Evolutionary conservation across 2,888 invertebrate genomes (phyloP), one percentile per base, ranked within the genome.

Genomic region (Hetaerina titia): DNA sequence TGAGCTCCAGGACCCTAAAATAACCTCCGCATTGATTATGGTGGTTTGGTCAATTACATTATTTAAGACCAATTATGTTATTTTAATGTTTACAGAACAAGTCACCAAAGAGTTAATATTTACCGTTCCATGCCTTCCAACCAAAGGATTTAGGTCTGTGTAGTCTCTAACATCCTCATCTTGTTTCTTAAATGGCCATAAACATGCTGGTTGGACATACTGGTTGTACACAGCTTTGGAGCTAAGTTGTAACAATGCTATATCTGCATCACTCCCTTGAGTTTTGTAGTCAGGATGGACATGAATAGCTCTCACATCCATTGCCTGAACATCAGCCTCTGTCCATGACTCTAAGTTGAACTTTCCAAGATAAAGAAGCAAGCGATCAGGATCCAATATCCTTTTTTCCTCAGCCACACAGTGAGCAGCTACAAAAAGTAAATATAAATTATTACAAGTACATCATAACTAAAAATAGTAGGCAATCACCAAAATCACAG

Each of bases 191-290:
- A 58, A 64, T n/a, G 69, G 69, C 95, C 95, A 95, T 25, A 96
- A 95, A 95, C 96, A 96, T 13, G 95, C 95, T 17, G 96, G 96
- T 90, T 96, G 95, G 6, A 96, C 95, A 74, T 92, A 95, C 15
- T 95, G 94, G 25, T 94, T 96, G 94, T 95, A 95, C 7, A 90
- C 94, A 0, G 95, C 96, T 57, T 95, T 92, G n/a, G 88, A 74
- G 8, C 94, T 95, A 81, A 96, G 95, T n/a, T 95, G 95, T 7
- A 96, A 81, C 57, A 96, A 92, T 63, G 96, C 96, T 63, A 96
- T 95, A 89, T 96, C 96, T 63, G 96, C 95, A 22, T 95, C 95
- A 6, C 95, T 95, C 95, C 95, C 95, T 22, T 45, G 45, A 4
- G 19, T 25, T n/a, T 31, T 90, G 95, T 89, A 89, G 95, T 95